Conservation (phyloP, 2,113 vertebrate genomes). For the Amphiprion ocellaris region DNA sequence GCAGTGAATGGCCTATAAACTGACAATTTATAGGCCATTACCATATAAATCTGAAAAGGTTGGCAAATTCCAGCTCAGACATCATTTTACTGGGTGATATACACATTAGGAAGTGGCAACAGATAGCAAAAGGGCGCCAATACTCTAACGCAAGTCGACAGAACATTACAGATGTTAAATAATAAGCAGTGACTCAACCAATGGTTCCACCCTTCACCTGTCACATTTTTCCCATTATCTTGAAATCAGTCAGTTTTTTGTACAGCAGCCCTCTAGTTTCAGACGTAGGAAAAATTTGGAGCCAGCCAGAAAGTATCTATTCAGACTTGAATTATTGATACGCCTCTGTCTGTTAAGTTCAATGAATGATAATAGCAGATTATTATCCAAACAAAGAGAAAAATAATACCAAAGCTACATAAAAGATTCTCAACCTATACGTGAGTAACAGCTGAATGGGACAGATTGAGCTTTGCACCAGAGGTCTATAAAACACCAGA, state of each 20-base stretch:
- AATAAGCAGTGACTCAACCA: not conserved
- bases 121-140: not conserved
- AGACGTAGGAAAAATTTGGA: too few relatives aligned
- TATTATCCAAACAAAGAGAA: not conserved
- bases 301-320: too few relatives aligned
- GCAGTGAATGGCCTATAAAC: not conserved
- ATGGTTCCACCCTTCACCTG: constrained; percentile 24
- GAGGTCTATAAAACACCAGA: constrained; percentile 9
- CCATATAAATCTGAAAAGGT: not conserved
- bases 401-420: not conserved
- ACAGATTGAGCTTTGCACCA: constrained; percentile 18
- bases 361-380: not conserved
- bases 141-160: not conserved
- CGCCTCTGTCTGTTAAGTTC: not conserved
- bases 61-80: not conserved
- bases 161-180: not conserved
- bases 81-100: not conserved
- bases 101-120: not conserved
- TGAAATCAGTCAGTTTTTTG: too few relatives aligned
- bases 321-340: not conserved
- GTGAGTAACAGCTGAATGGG: not conserved
- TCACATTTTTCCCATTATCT: too few relatives aligned
- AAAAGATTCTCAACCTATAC: not conserved
- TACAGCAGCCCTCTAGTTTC: too few relatives aligned
- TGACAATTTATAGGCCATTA: not conserved